Evolutionary conservation across 2,797 vertebrate genomes (phyloP).

Genomic region (Myotis planiceps): DNA sequence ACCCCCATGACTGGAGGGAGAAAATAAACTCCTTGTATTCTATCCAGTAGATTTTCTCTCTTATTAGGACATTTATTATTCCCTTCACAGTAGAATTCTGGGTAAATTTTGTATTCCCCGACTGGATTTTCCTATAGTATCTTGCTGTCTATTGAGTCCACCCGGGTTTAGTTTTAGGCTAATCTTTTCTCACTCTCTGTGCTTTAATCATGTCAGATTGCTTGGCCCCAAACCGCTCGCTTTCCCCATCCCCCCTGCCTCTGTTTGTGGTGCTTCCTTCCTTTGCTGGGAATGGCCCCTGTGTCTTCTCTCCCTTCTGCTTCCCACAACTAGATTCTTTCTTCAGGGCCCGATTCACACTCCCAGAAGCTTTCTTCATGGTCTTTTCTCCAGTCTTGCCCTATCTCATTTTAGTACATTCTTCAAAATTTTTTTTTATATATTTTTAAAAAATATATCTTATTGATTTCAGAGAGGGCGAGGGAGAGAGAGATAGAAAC

Average conservation of each 20-base stretch:
- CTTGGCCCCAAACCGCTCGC: too few relatives aligned
- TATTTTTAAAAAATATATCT: neutral
- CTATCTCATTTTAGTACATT: neutral
- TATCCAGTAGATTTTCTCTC: neutral
- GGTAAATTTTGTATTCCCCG: neutral
- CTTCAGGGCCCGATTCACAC: neutral
- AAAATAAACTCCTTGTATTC: neutral
- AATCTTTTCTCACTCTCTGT: neutral
- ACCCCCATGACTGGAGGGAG: neutral
- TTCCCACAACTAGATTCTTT: neutral
- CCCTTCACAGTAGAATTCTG: neutral
- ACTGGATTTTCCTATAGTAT: neutral
- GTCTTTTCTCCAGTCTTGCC: neutral
- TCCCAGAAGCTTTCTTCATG: neutral
- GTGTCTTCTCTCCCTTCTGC: accelerated
- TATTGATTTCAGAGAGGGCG: neutral
- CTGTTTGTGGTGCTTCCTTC: neutral
- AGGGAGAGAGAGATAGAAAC: neutral
- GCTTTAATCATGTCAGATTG: neutral
- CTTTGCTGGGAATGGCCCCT: neutral
- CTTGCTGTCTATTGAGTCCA: neutral
- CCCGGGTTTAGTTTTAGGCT: neutral
- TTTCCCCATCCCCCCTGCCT: neutral
- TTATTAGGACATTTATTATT: neutral
- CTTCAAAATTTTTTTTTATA: neutral